Evolutionary conservation across 2,113 vertebrate genomes (phyloP).

Genomic region (Candoia aspera): DNA sequence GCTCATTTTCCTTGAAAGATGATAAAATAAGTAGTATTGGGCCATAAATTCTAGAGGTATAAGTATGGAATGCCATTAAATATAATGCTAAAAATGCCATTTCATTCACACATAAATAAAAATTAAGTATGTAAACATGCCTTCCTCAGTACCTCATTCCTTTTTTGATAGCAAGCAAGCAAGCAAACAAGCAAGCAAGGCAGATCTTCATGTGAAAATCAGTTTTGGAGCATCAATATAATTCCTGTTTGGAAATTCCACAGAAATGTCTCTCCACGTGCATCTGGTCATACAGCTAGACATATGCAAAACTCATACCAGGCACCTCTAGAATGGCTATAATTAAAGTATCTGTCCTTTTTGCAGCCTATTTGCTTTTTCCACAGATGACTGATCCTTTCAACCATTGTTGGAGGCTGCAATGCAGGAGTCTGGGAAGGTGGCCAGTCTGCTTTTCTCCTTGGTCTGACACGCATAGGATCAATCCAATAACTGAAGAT

Average conservation of each 20-base stretch:
- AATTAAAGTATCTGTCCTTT: background rate
- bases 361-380: background rate
- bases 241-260: background rate
- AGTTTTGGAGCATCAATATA: background rate
- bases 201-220: background rate
- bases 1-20: conserved; percentile 43
- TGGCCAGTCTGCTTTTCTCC: background rate
- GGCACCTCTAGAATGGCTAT: background rate
- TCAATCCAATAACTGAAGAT: background rate
- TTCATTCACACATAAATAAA: conserved; percentile 8
- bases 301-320: background rate
- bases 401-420: background rate
- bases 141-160: background rate
- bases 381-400: background rate
- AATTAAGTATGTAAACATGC: background rate
- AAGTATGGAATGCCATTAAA: background rate
- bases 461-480: background rate
- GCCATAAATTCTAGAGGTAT: conserved; percentile 37
- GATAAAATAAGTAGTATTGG: conserved; percentile 41
- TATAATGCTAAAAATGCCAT: conserved; percentile 8
- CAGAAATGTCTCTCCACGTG: background rate
- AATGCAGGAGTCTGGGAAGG: background rate
- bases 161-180: background rate
- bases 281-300: background rate
- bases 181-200: background rate